These are phyloP conservation scores for Zele albiditarsus DNA, from an alignment of 2,888 invertebrate species.

Conservation along the genomic window DNA sequence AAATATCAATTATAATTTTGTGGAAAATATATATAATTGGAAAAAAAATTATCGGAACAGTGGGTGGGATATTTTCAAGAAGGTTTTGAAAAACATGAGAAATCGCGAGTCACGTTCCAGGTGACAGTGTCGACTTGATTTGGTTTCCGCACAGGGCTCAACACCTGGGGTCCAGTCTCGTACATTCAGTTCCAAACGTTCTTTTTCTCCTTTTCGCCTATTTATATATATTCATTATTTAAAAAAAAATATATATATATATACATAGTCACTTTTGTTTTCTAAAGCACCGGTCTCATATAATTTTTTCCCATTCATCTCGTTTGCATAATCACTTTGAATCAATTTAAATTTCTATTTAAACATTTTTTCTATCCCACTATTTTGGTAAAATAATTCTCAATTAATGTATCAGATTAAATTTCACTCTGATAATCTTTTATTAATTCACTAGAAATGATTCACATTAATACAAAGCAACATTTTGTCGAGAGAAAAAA, in stretches of 20 bases:
- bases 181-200: constrained; percentile 68
- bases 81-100: constrained; percentile 26
- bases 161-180: constrained; percentile 73
- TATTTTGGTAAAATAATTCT: neutral
- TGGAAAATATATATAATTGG: constrained; percentile 6
- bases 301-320: neutral
- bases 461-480: neutral
- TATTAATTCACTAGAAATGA: neutral
- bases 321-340: neutral
- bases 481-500: neutral
- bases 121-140: constrained; percentile 73
- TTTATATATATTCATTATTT: neutral
- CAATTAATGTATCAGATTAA: constrained; percentile 3
- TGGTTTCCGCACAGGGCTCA: constrained; percentile 74
- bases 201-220: neutral
- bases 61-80: constrained; percentile 15
- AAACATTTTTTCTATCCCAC: neutral
- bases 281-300: neutral
- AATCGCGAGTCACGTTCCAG: constrained; percentile 71
- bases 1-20: constrained; percentile 19
- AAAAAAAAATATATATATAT: neutral
- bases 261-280: neutral
- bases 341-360: constrained; percentile 3
- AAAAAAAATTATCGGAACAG: constrained; percentile 22
- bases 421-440: constrained; percentile 5